Percentiles rank a stretch among this genome's conserved stretches.
Conservation (phyloP, 2,888 invertebrate species). For the Helleia helle region DNA sequence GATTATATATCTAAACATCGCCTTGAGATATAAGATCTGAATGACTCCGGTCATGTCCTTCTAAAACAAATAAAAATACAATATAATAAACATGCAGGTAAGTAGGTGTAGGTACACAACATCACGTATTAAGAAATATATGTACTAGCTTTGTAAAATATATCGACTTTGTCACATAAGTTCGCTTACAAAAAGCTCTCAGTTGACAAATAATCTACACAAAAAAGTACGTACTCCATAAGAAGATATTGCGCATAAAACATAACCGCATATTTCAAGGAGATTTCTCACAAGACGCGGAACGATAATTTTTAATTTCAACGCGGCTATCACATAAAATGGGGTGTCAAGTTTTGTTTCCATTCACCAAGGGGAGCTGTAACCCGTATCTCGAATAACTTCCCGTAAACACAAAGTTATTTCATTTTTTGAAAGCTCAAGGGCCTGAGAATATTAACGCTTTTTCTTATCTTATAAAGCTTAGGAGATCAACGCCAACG, state of each 20-base stretch:
- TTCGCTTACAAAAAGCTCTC: no score
- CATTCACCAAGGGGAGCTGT: neutral
- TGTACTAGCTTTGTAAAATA: no score
- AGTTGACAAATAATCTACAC: no score
- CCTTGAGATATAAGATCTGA: no score
- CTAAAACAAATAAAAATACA: no score
- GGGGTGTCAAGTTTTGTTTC: conserved; percentile 6
- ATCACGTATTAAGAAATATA: no score
- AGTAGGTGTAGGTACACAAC: no score
- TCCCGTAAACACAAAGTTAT: conserved; percentile 9
- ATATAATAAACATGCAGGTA: no score
- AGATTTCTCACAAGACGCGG: neutral
- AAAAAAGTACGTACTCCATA: no score
- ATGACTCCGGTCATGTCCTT: no score
- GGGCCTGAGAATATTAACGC: conserved; percentile 6
- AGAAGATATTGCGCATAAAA: neutral
- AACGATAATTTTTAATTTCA: conserved; percentile 8
- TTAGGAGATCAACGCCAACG: neutral
- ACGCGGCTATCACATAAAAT: conserved; percentile 5
- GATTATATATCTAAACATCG: no score
- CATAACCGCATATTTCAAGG: neutral
- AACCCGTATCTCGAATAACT: conserved; percentile 6
- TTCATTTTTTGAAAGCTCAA: conserved; percentile 8
- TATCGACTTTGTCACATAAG: no score
- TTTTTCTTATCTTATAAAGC: conserved; percentile 4